Evolutionary conservation across 1,140 invertebrate genomes (phyloP).

Genomic region (Nixonia krombeini): DNA sequence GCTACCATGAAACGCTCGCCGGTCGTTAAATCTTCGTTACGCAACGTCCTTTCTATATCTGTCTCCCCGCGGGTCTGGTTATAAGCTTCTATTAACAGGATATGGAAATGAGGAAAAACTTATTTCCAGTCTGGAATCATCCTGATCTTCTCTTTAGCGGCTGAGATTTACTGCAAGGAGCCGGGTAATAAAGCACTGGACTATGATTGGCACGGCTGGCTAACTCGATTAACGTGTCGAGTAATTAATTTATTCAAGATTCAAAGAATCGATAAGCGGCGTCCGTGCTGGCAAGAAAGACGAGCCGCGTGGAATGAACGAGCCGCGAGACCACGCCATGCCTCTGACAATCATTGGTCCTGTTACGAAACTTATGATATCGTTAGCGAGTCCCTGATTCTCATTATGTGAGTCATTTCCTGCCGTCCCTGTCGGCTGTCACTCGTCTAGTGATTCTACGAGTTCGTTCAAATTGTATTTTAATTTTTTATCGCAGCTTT

Average conservation of each 20-base stretch:
- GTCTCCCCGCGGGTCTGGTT: too few species aligned
- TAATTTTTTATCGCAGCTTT: too few species aligned
- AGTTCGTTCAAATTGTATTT: too few species aligned
- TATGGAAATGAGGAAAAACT: background rate
- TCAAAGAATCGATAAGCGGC: conserved; percentile 37
- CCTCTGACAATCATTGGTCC: conserved; percentile 5
- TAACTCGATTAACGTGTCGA: conserved; percentile 53
- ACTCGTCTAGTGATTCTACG: too few species aligned
- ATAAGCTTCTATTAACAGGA: background rate
- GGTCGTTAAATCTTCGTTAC: too few species aligned
- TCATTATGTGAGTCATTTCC: too few species aligned
- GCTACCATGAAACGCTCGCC: too few species aligned
- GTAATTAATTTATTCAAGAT: conserved; percentile 61
- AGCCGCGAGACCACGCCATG: conserved; percentile 19
- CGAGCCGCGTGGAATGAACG: conserved; percentile 25
- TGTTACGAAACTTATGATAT: conserved; percentile 31
- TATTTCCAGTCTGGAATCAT: background rate
- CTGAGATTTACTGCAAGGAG: background rate
- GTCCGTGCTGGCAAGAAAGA: conserved; percentile 1
- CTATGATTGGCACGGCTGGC: conserved; percentile 43
- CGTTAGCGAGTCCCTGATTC: conserved; percentile 10
- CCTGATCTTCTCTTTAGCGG: background rate
- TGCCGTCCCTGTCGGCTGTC: too few species aligned
- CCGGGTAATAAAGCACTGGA: conserved; percentile 39
- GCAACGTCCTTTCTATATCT: too few species aligned